Evolutionary conservation across 2,888 invertebrate species (phyloP), one percentile per base, ranked within the genome.

Genomic region (Ischnura elegans): DNA sequence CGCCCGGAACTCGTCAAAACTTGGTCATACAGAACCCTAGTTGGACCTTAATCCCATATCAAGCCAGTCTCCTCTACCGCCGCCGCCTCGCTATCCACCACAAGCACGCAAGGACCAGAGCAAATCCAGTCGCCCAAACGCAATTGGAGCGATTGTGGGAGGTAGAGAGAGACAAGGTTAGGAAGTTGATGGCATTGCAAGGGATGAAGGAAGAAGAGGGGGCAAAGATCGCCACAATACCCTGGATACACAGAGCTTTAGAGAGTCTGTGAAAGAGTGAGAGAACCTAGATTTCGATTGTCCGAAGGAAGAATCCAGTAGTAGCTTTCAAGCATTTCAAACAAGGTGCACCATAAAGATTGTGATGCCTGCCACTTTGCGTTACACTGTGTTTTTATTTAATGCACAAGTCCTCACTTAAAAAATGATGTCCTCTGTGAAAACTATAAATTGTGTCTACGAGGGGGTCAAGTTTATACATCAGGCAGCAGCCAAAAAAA

Each of bases 11-110:
- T 61, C 90, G 90, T 90, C 90, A 90, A 90, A 76, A 90, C 90
- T 90, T 90, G 43, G 55, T 66, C 90, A 90, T 55, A 76, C 19
- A 8, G 42, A 55, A 87, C 43, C 43, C 46, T 66, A 36, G 90
- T 90, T 66, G 90, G 90, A 90, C 55, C 90, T 36, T 90, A 90
- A 90, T 90, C 90, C 90, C 87, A 55, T 87, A 87, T 87, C 87
- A 55, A 87, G 87, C 51, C 87, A 87, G 55, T 87, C 87, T 55
- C 90, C 61, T 6, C 43, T 42, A 55, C 46, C 45, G 42, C 42
- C 42, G 25, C 86, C 25, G 21, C 86, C n/a, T 1, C 51, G 42
- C 86, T 45, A 43, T 46, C 86, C 43, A n/a, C 43, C 86, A 86
- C 86, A 36, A 46, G 36, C 87, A 87, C 87, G n/a, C 61, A 36